Evolutionary conservation across 2,113 vertebrate genomes (phyloP).

Genomic region (Puffinus mauretanicus): DNA sequence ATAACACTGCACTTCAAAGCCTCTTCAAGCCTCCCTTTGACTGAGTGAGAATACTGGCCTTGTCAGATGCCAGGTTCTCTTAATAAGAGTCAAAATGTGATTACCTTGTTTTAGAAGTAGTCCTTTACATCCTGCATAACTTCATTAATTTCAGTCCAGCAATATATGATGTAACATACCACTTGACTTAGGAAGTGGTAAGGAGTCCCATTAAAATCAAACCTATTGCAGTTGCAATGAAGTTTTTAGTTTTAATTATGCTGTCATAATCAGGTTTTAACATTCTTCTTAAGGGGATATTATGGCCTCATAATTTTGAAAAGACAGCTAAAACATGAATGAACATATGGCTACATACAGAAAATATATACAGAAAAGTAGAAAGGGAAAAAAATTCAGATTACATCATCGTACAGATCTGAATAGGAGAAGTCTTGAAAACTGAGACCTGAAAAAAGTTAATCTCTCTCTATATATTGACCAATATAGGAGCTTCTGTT

Average conservation of each 20-base stretch:
- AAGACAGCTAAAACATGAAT: background rate
- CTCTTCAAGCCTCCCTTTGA: background rate
- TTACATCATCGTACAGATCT: background rate
- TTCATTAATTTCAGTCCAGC: background rate
- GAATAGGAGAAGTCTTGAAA: background rate
- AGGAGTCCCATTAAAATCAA: background rate
- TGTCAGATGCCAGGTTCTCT: background rate
- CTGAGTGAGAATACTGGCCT: background rate
- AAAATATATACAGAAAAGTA: background rate
- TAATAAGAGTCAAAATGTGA: background rate
- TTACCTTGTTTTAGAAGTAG: background rate
- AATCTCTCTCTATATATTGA: background rate
- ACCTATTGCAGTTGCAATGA: background rate
- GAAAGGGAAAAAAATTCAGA: background rate
- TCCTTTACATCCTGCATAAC: background rate
- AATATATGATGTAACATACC: background rate
- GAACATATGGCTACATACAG: background rate
- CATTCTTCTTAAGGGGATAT: background rate
- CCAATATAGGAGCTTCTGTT: background rate
- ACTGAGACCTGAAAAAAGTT: background rate
- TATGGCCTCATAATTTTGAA: background rate
- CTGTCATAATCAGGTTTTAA: background rate
- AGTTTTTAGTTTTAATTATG: background rate
- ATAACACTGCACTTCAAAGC: background rate
- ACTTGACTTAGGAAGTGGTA: background rate